These are phyloP conservation scores for pig (Sus scrofa) DNA, from an alignment of 2,113 vertebrate species.

Conservation along the genomic window DNA sequence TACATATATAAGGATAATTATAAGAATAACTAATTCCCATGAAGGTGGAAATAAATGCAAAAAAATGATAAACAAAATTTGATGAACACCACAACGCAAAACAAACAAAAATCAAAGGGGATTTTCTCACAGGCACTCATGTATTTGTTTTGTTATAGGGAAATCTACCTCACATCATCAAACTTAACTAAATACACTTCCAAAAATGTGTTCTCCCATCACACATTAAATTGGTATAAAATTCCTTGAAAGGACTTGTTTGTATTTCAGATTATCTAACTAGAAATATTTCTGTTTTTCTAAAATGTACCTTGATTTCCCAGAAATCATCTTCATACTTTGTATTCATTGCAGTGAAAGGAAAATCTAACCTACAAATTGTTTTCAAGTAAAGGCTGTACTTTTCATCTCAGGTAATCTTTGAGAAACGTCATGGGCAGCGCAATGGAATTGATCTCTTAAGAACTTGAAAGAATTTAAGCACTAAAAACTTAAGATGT, in stretches of 20 bases:
- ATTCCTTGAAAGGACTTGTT: not conserved
- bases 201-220: not conserved
- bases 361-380: not conserved
- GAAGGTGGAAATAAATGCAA: not conserved
- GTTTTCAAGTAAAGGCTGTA: not conserved
- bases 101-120: not conserved
- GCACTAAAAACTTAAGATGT: not conserved
- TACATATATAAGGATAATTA: not conserved
- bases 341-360: not conserved
- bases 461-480: not conserved
- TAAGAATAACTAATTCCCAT: not conserved
- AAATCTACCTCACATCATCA: not conserved
- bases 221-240: not conserved
- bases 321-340: not conserved
- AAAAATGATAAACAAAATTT: not conserved
- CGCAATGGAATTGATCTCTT: not conserved
- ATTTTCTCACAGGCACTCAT: not conserved
- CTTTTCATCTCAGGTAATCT: not conserved
- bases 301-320: not conserved
- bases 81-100: not conserved
- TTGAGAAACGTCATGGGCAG: not conserved
- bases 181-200: not conserved
- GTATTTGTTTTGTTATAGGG: not conserved
- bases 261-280: not conserved
- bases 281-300: not conserved